Percentiles rank a stretch among this genome's conserved stretches.
These are phyloP conservation scores for Propithecus coquereli DNA, from an alignment of 2,113 vertebrate genomes.

Conservation along the genomic window DNA sequence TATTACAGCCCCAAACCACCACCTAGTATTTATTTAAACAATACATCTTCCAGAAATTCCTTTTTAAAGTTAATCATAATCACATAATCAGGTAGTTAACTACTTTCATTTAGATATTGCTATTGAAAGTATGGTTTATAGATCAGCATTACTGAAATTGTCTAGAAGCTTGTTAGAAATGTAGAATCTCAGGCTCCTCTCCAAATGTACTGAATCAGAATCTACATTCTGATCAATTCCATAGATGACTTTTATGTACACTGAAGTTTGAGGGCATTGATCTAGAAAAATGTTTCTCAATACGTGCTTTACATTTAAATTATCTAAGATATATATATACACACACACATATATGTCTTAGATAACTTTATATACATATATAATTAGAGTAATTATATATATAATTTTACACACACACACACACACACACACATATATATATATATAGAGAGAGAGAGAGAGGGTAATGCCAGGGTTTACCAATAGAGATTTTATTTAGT, in stretches of 20 bases:
- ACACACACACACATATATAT: too few species aligned
- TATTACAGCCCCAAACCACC: neutral
- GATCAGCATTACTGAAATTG: neutral
- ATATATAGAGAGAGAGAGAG: too few species aligned
- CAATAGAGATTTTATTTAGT: neutral
- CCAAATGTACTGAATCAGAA: neutral
- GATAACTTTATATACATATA: too few species aligned
- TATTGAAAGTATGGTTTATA: neutral
- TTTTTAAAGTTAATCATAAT: constrained; percentile 58
- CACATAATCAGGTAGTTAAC: neutral
- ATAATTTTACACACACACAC: too few species aligned
- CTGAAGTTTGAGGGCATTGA: neutral
- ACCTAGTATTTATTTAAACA: constrained; percentile 69
- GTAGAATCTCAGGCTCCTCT: neutral
- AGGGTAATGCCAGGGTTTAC: neutral
- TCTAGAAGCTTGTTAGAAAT: neutral
- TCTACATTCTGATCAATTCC: neutral
- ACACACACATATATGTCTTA: too few species aligned
- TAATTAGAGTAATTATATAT: too few species aligned
- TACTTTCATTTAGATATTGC: neutral
- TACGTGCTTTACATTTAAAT: neutral
- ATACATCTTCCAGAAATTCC: constrained; percentile 32
- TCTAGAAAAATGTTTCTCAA: neutral
- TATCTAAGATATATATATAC: neutral
- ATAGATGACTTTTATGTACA: neutral